These are phyloP conservation scores for Excalfactoria chinensis DNA, from an alignment of 2,113 vertebrate species.

Conservation along the genomic window DNA sequence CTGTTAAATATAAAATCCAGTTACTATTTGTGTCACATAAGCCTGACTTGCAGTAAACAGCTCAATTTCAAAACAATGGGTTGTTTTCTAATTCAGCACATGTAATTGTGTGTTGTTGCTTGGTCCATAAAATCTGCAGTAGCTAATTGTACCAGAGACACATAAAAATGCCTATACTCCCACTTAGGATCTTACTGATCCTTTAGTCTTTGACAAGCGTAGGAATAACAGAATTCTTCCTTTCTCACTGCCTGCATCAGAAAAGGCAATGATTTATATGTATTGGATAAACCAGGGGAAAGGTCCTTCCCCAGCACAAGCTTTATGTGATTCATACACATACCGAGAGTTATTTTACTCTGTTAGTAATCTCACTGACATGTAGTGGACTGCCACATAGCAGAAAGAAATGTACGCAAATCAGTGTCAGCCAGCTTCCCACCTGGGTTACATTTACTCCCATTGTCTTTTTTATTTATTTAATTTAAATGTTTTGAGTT, in stretches of 20 bases:
- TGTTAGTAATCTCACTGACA: not conserved
- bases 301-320: not conserved
- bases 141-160: not conserved
- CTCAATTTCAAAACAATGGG: not conserved
- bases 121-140: not conserved
- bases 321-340: not conserved
- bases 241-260: not conserved
- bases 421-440: not conserved
- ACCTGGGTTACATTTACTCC: not conserved
- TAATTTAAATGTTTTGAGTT: not conserved
- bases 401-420: not conserved
- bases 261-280: not conserved
- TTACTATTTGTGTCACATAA: not conserved
- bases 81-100: not conserved
- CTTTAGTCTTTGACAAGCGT: not conserved
- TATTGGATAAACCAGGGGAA: not conserved
- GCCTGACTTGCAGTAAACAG: not conserved
- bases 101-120: not conserved
- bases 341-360: not conserved
- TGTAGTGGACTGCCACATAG: not conserved
- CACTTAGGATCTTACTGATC: not conserved
- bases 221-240: not conserved
- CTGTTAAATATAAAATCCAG: not conserved
- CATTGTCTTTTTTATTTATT: not conserved
- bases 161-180: not conserved